These are phyloP conservation scores for Melospiza melodia DNA, from an alignment of 2,113 vertebrate species.

Conservation along the genomic window DNA sequence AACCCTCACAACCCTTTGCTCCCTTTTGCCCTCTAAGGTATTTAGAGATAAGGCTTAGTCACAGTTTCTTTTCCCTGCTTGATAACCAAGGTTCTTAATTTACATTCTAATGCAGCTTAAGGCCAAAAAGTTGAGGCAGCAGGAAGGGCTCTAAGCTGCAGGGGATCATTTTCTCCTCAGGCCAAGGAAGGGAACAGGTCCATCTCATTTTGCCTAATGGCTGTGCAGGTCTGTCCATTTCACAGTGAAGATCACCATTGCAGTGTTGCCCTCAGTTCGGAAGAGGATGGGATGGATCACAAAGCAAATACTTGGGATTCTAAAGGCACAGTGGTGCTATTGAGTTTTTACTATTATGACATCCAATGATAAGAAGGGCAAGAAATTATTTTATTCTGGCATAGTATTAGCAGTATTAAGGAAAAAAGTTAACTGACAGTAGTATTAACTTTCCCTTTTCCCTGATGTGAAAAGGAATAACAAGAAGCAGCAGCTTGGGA, in stretches of 20 bases:
- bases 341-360: not conserved
- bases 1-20: not conserved
- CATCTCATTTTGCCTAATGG: not conserved
- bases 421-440: not conserved
- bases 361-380: not conserved
- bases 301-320: not conserved
- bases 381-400: not conserved
- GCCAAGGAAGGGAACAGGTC: not conserved
- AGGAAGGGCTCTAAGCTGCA: not conserved
- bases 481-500: not conserved
- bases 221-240: not conserved
- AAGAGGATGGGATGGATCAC: not conserved
- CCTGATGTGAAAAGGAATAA: not conserved
- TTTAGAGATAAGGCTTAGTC: not conserved
- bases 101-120: not conserved
- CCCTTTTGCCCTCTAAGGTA: not conserved
- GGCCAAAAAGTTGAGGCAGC: not conserved
- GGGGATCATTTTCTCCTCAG: not conserved
- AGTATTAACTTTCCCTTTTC: not conserved
- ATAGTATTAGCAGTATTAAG: not conserved
- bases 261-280: not conserved
- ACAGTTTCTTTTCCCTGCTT: not conserved
- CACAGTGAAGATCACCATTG: not conserved
- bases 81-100: not conserved
- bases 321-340: not conserved